A percentile compares a stretch with the other conserved stretches of the same genome.
These are phyloP conservation scores for Rallus crepitans DNA, from an alignment of 2,797 vertebrate species.

Conservation along the genomic window DNA sequence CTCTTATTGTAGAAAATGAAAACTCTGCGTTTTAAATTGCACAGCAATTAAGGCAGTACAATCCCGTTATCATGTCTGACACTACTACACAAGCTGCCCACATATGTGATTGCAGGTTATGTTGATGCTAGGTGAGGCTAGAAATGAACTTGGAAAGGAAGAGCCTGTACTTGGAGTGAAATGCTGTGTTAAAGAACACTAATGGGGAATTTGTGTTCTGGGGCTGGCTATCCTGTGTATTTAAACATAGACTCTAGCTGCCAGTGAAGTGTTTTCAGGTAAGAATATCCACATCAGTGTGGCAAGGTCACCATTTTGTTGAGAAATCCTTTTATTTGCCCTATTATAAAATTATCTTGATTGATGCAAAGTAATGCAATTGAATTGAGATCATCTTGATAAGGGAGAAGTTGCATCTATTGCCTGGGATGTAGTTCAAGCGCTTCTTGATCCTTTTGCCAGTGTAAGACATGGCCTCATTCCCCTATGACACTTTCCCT, in stretches of 20 bases:
- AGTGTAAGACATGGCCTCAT: neutral
- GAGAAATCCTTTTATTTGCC: neutral
- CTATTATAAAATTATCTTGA: neutral
- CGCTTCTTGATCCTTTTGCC: neutral
- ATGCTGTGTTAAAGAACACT: neutral
- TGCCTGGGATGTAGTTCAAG: neutral
- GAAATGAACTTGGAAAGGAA: neutral
- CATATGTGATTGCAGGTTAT: neutral
- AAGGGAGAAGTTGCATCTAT: neutral
- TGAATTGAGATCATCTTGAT: neutral
- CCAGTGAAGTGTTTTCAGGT: neutral
- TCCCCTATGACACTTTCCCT: too few relatives aligned
- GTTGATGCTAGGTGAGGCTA: neutral
- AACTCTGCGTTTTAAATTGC: neutral
- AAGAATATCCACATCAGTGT: rapidly evolving
- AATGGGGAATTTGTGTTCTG: neutral
- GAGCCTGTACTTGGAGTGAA: neutral
- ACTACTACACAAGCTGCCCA: neutral
- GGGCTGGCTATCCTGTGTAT: neutral
- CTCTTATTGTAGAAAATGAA: neutral
- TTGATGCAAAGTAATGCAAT: rapidly evolving
- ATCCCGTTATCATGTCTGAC: neutral
- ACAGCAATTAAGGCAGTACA: neutral
- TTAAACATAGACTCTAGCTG: neutral
- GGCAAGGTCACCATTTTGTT: neutral